Conservation (phyloP, 2,113 vertebrate genomes). For the Trematomus loennbergii region DNA sequence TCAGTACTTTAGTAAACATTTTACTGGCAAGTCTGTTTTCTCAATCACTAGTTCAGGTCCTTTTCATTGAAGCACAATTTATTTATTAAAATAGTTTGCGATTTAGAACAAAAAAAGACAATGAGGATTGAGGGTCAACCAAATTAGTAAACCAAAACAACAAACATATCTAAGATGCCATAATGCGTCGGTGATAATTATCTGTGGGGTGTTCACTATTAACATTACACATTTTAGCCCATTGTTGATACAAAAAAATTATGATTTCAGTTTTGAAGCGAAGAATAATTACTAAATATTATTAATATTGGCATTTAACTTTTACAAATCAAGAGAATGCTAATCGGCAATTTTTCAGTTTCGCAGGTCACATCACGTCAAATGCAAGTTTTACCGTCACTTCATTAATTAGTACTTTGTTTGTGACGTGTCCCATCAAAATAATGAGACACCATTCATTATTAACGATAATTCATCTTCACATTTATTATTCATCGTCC, state of each 20-base stretch:
- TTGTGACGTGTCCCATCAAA: slow-evolving; percentile 53
- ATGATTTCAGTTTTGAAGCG: background rate
- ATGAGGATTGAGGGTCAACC: background rate
- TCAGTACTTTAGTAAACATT: no score
- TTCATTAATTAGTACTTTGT: slow-evolving; percentile 61
- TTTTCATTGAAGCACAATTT: no score
- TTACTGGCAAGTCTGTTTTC: no score
- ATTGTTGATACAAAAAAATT: background rate
- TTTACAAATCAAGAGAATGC: background rate
- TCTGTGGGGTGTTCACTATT: background rate
- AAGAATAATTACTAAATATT: no score
- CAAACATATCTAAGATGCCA: background rate
- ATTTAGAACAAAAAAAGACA: background rate
- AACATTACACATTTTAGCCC: background rate
- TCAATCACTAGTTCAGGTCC: no score
- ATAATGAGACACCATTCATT: slow-evolving; percentile 68
- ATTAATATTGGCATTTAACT: no score
- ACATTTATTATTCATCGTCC: slow-evolving; percentile 68
- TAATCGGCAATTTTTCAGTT: background rate
- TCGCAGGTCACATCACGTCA: background rate
- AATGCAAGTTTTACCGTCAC: slow-evolving; percentile 25
- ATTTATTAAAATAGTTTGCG: no score
- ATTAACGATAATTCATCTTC: slow-evolving; percentile 60
- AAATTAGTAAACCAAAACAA: background rate
- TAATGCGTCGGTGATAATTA: background rate